These are phyloP conservation scores for Polypterus senegalus DNA, from an alignment of 2,113 vertebrate genomes.

Conservation along the genomic window DNA sequence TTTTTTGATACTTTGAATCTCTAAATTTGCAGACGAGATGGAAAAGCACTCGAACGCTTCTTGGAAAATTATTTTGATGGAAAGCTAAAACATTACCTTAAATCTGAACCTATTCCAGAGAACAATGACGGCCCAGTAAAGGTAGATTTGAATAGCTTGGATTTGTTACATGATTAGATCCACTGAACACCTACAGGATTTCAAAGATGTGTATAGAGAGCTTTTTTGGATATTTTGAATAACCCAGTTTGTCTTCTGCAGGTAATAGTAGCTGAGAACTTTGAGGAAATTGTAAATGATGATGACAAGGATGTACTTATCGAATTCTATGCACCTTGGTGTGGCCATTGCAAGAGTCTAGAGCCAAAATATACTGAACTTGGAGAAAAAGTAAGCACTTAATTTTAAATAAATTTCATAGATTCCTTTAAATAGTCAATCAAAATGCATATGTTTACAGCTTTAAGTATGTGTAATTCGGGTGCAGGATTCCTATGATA, in stretches of 20 bases:
- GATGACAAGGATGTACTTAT: slow-evolving; percentile 89
- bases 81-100: slow-evolving; percentile 82
- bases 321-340: slow-evolving; percentile 96
- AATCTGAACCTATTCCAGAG: slow-evolving; percentile 84
- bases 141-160: slow-evolving; percentile 37
- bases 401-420: too few relatives aligned
- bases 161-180: background rate
- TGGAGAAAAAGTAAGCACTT: slow-evolving; percentile 77
- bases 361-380: slow-evolving; percentile 92
- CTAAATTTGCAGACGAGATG: slow-evolving; percentile 63
- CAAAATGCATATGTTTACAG: background rate
- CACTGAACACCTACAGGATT: background rate
- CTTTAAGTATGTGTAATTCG: background rate
- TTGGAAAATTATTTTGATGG: slow-evolving; percentile 84
- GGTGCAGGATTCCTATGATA: too few relatives aligned
- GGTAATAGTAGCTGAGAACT: slow-evolving; percentile 92
- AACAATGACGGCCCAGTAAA: slow-evolving; percentile 90
- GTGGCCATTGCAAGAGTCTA: slow-evolving; percentile 94
- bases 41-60: slow-evolving; percentile 84
- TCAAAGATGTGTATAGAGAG: background rate
- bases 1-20: background rate
- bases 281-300: slow-evolving; percentile 86
- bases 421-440: too few relatives aligned
- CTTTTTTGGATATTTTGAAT: background rate
- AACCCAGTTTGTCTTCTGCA: slow-evolving; percentile 23